These are phyloP conservation scores for Paradisaea rubra DNA, from an alignment of 2,113 vertebrate species.

Conservation along the genomic window DNA sequence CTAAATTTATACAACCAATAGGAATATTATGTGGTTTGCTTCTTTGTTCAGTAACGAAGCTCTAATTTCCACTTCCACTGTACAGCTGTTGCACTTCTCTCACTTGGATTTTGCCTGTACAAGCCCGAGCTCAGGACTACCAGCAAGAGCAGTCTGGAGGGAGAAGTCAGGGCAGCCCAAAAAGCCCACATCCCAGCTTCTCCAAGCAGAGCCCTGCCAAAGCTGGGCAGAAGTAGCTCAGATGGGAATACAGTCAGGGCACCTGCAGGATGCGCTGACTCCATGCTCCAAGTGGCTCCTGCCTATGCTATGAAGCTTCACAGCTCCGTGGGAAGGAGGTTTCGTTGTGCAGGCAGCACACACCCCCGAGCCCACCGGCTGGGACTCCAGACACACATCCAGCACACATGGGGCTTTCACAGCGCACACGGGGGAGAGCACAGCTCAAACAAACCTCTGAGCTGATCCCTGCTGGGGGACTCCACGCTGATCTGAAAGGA, in stretches of 20 bases:
- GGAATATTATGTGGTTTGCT: neutral
- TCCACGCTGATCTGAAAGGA: neutral
- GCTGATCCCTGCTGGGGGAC: neutral
- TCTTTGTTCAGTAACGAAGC: neutral
- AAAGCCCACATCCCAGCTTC: neutral
- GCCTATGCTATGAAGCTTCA: neutral
- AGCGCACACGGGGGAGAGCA: neutral
- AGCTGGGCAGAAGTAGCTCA: neutral
- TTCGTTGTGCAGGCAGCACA: neutral
- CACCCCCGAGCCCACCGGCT: rapidly evolving
- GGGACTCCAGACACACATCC: neutral
- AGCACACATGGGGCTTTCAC: too few relatives aligned
- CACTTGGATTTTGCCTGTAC: neutral
- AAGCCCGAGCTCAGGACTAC: neutral
- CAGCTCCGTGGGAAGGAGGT: neutral
- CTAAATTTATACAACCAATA: neutral
- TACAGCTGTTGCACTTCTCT: neutral
- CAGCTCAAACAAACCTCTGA: neutral
- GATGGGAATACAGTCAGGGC: neutral
- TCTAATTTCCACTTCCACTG: neutral
- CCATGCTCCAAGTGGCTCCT: neutral
- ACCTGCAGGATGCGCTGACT: neutral
- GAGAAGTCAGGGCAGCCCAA: neutral
- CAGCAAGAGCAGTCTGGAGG: neutral
- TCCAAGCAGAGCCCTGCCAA: neutral